These are phyloP conservation scores for Scolopax rusticola DNA, from an alignment of 2,797 vertebrate genomes.

Conservation along the genomic window DNA sequence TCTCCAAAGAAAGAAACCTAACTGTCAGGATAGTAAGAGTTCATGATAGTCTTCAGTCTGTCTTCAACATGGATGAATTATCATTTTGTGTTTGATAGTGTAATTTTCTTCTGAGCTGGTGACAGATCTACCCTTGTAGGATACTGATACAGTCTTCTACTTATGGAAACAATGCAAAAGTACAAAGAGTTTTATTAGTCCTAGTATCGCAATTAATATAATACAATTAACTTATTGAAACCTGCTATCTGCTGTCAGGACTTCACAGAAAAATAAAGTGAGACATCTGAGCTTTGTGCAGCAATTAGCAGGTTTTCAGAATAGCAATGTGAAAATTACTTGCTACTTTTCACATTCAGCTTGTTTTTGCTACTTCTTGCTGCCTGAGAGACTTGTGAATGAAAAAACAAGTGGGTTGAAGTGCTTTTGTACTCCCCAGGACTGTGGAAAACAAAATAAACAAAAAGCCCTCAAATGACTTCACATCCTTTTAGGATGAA, in stretches of 20 bases:
- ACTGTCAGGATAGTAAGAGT: background rate
- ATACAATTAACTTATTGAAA: background rate
- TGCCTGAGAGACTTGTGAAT: background rate
- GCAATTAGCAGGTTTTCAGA: slow-evolving; percentile 38
- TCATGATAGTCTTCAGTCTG: background rate
- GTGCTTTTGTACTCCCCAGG: background rate
- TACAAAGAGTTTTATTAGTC: background rate
- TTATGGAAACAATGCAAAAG: background rate
- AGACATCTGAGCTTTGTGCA: background rate
- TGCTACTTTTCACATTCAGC: background rate
- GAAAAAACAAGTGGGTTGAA: background rate
- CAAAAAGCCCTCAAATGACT: background rate
- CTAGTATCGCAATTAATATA: background rate
- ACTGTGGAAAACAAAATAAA: background rate
- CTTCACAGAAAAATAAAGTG: background rate
- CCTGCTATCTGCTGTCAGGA: background rate
- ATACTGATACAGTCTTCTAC: background rate
- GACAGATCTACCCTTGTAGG: background rate
- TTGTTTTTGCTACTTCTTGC: background rate
- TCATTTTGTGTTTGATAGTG: background rate
- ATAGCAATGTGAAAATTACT: background rate
- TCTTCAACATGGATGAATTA: background rate
- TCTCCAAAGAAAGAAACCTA: background rate
- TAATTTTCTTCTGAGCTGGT: background rate
- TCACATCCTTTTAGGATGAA: background rate